Evolutionary conservation across 2,797 vertebrate species (phyloP).

Genomic region (Enteromius viviparus): DNA sequence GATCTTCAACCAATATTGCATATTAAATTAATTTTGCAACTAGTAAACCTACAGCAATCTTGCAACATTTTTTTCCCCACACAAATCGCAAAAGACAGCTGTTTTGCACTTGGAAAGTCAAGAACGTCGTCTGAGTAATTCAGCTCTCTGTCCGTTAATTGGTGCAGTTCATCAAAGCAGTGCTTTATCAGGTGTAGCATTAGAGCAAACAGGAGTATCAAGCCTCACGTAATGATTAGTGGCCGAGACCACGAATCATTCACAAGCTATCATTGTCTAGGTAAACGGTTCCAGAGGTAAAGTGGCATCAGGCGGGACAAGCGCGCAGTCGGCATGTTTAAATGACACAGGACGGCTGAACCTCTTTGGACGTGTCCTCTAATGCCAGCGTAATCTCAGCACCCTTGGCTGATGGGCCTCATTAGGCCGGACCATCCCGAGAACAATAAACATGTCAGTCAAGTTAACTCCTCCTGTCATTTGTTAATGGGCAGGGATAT

Average conservation of each 20-base stretch:
- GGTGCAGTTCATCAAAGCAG: constrained; percentile 63
- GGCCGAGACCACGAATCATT: constrained; percentile 59
- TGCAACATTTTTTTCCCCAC: neutral
- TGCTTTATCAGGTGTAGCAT: constrained; percentile 67
- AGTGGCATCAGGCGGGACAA: constrained; percentile 35
- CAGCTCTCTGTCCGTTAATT: constrained; percentile 61
- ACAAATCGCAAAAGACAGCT: neutral
- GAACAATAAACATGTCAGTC: constrained; percentile 81
- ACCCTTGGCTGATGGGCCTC: constrained; percentile 66
- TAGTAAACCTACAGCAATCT: neutral
- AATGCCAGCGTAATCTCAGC: constrained; percentile 67
- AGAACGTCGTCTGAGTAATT: constrained; percentile 44
- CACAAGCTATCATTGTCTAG: constrained; percentile 54
- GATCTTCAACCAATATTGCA: neutral
- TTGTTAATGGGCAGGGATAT: constrained; percentile 77
- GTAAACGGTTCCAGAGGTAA: constrained; percentile 53
- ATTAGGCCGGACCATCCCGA: constrained; percentile 72
- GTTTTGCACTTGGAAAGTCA: constrained; percentile 4
- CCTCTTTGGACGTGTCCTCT: constrained; percentile 69
- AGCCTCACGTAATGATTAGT: constrained; percentile 58
- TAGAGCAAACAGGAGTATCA: constrained; percentile 64
- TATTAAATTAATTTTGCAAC: neutral
- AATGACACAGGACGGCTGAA: constrained; percentile 67
- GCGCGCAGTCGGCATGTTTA: constrained; percentile 40
- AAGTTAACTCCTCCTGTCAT: constrained; percentile 77